Conservation (phyloP, 2,113 vertebrate genomes). For the Apodemus sylvaticus region DNA sequence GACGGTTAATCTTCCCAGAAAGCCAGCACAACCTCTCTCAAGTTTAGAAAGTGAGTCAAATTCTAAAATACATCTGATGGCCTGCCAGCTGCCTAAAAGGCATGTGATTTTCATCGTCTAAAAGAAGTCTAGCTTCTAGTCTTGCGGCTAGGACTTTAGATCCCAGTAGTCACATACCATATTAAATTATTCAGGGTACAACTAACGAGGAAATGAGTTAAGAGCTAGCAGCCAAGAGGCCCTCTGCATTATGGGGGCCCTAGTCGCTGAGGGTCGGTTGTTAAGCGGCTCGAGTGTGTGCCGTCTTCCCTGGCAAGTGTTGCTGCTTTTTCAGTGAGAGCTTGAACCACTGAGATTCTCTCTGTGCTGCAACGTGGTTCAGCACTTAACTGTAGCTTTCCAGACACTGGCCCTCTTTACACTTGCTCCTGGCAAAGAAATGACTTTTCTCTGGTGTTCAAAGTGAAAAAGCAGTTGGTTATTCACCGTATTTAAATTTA, state of each 20-base stretch:
- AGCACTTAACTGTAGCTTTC: background rate
- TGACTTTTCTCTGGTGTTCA: background rate
- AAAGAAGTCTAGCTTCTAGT: background rate
- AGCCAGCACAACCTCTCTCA: background rate
- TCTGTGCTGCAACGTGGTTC: background rate
- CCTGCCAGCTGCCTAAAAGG: background rate
- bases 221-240: background rate
- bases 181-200: background rate
- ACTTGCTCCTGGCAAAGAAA: background rate
- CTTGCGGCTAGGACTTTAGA: background rate
- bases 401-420: background rate
- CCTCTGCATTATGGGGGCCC: background rate
- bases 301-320: background rate
- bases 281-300: background rate
- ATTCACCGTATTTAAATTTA: background rate
- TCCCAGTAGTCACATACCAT: background rate
- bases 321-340: background rate
- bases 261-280: background rate
- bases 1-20: background rate
- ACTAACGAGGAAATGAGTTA: background rate
- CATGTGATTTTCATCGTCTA: background rate
- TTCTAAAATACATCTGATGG: background rate
- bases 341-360: background rate
- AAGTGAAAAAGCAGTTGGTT: background rate
- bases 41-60: background rate